These are phyloP conservation scores for Philantomba maxwellii DNA, from an alignment of 2,113 vertebrate species.

Conservation along the genomic window DNA sequence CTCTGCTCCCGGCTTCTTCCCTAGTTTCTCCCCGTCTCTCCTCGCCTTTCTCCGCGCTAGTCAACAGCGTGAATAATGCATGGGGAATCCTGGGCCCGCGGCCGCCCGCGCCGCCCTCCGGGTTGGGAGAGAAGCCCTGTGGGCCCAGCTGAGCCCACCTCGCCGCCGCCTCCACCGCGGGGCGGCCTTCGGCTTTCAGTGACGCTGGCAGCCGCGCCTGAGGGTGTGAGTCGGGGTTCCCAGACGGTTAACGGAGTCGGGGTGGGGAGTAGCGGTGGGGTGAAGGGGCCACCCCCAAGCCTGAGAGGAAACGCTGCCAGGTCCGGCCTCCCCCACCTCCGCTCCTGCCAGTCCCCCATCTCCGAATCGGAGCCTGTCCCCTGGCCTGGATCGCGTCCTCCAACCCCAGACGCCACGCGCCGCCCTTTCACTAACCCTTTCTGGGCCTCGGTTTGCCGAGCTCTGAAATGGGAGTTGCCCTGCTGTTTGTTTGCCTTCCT, in stretches of 20 bases:
- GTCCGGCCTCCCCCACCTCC: not conserved
- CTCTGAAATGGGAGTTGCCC: not conserved
- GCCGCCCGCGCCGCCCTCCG: not conserved
- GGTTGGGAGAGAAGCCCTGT: not conserved
- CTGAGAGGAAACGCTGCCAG: not conserved
- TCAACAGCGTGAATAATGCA: conserved; percentile 62
- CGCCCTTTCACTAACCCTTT: not conserved
- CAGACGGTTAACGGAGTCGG: fast-evolving
- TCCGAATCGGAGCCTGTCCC: not conserved
- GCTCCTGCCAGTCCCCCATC: not conserved
- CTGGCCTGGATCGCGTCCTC: not conserved
- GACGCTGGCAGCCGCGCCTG: fast-evolving
- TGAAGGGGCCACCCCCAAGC: not conserved
- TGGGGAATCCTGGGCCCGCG: conserved; percentile 31
- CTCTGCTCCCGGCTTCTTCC: not conserved
- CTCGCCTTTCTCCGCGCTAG: not conserved
- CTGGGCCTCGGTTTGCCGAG: not conserved
- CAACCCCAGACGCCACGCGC: fast-evolving
- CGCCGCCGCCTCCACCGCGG: fast-evolving
- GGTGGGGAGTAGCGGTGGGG: fast-evolving
- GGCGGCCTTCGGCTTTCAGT: not conserved
- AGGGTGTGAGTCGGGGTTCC: not conserved
- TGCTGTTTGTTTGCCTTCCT: not conserved
- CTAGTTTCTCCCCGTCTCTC: not conserved
- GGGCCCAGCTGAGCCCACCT: not conserved